phyloP scores from a whole-genome alignment of 2,797 vertebrate genomes.

The Aulostomus chinensis region DNA sequence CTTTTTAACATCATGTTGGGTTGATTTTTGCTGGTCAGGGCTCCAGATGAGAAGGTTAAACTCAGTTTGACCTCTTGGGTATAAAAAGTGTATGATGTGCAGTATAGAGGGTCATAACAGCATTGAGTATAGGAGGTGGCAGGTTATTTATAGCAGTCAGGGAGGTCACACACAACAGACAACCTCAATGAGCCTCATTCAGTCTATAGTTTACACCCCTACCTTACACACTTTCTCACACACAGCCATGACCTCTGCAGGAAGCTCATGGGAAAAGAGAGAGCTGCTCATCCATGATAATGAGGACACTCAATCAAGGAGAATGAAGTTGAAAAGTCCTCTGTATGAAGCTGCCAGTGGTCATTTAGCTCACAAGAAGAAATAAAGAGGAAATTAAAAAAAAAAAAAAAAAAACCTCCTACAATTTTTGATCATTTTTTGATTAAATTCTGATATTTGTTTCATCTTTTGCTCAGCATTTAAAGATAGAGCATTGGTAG shows the following conservation, averaged over 20 bases:
- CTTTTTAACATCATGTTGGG: no score
- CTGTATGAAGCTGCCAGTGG: no score
- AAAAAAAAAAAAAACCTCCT: no score
- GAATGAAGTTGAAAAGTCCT: conserved; percentile 25
- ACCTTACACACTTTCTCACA: conserved; percentile 13
- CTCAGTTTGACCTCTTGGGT: conserved; percentile 38
- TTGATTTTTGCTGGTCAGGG: no score
- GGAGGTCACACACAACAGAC: conserved; percentile 56
- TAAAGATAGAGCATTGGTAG: no score
- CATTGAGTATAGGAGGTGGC: neutral
- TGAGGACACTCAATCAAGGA: conserved; percentile 48
- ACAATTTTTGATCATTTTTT: no score
- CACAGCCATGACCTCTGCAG: conserved; percentile 52
- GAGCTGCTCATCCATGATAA: conserved; percentile 58
- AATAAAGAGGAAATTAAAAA: no score
- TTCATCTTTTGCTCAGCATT: no score
- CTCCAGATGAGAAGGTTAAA: conserved; percentile 32
- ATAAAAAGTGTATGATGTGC: conserved; percentile 17
- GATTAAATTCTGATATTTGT: no score
- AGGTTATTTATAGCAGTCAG: conserved; percentile 62
- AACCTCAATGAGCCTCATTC: conserved; percentile 59
- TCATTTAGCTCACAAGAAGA: no score
- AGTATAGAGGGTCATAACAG: conserved; percentile 40
- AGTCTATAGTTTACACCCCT: conserved; percentile 42
- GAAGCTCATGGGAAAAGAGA: conserved; percentile 64